Conservation (phyloP, 2,113 vertebrate species). For the Crotalus horridus region DNA sequence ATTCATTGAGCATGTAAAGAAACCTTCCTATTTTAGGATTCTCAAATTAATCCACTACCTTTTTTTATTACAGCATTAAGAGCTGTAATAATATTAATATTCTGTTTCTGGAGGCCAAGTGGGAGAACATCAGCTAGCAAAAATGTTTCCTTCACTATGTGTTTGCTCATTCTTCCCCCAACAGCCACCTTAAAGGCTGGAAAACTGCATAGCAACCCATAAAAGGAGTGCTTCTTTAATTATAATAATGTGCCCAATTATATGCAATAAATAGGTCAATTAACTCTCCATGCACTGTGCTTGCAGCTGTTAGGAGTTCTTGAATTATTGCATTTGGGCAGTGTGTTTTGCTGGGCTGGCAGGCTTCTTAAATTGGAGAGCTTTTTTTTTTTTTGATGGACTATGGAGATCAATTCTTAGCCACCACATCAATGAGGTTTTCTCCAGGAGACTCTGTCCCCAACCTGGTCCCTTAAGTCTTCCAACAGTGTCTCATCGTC, state of each 20-base stretch:
- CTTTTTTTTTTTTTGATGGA: neutral
- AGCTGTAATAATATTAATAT: neutral
- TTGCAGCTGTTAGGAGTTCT: slow-evolving; percentile 28
- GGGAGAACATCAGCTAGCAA: neutral
- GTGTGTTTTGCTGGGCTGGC: slow-evolving; percentile 25
- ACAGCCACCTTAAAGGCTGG: neutral
- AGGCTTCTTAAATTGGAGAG: neutral
- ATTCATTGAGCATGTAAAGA: neutral
- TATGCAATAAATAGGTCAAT: slow-evolving; percentile 37
- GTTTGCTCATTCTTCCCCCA: neutral
- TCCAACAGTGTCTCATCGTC: neutral
- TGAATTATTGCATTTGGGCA: slow-evolving; percentile 14
- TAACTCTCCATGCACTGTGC: slow-evolving; percentile 40
- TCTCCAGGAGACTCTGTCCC: neutral
- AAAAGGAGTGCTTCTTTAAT: slow-evolving; percentile 10
- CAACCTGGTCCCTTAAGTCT: neutral
- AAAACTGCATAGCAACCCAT: slow-evolving; percentile 20
- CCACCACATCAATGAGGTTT: neutral
- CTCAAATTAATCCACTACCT: neutral
- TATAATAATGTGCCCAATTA: slow-evolving; percentile 21
- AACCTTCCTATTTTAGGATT: neutral
- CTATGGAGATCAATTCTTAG: neutral
- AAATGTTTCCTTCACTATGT: neutral
- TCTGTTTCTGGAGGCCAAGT: neutral
- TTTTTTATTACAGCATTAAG: neutral